Evolutionary conservation across 1,140 invertebrate genomes (phyloP), one percentile per base, ranked within the genome.

Genomic region (Lethocerus indicus): DNA sequence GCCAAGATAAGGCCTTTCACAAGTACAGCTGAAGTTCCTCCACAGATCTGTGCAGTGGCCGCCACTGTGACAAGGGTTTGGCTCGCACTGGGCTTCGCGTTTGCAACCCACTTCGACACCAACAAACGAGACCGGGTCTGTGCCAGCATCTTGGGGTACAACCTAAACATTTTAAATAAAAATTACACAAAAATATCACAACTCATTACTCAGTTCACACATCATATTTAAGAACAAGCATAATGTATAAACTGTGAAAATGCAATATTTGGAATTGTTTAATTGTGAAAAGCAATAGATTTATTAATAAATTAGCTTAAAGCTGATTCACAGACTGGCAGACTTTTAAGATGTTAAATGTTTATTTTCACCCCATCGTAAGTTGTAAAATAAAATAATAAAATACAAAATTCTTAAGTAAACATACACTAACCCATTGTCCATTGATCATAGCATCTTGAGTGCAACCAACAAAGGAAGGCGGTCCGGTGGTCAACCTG

Each of bases 41-140:
- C 91, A 96, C 49, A 83, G 70, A 68, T 95, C 91, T 1, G 80
- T 81, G 64, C 91, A 95, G 53, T 73, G 71, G 1, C 90, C 92
- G 49, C 78, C 79, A 50, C 84, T 85, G 57, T 79, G 74, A 63
- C 91, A 96, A 0, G 87, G 85, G 71, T 88, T 87, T 4, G 81
- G 79, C 42, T 70, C 65, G 63, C 91, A 96, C 65, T 94, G 87
- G 42, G 76, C 74, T 36, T 71, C 71, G 37, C 90, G 70, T 1
- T 74, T 71, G 64, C 91, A 95, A 1, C 83, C 80, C 18, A 74
- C 67, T 47, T 79, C 74, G 0, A 78, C 68, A 52, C 74, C 68
- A 14, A 71, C 67, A 56, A 72, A 65, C 7, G 64, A 56, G 3
- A 70, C 63, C 0, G 55, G 60, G 47, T 58, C 65, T 21, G 54